Base-by-base conservation (phyloP, 1,140 invertebrate species). In the Paracyclopina nana region DNA sequence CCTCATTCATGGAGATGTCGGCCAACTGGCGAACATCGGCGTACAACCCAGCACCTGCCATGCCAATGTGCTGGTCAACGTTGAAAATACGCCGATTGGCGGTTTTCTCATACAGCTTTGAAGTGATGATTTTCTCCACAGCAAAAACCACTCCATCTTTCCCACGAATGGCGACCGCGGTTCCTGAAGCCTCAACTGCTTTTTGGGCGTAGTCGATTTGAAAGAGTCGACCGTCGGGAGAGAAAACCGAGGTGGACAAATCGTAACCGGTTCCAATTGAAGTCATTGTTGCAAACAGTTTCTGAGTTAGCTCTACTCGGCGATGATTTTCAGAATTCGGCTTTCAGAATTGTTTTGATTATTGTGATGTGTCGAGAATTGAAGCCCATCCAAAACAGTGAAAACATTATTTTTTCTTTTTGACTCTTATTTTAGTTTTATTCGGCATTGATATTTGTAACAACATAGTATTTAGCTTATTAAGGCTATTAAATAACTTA, bases 121-220 rank as follows among this genome's bases (percentile, higher is more conserved):
- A 97, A n/a, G 82, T 81, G 1, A 98, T 77, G 28, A 98, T 70
- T 66, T 99, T 98, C 65, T 99, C 95, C 6, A 96, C 90, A 3
- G 88, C 95, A 63, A 98, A 82, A 6, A 98, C 85, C 18, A 98
- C 79, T 34, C 90, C 86, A 73, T 98, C 88, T 63, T 88, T 96
- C 22, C 91, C 90, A 60, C 84, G 67, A 1, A 99, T 70, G 5
- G n/a, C 41, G 41, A 56, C 42, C 12, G 52, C 52, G 11, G 46
- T 54, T 4, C 92, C 92, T 63, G 90, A 94, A 60, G 94, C 96
- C 71, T 98, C 95, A 2, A 98, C 92, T 12, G 95, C 95, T 70
- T 99, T 99, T 46, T 85, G 80, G 22, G 95, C 95, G 71, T 99
- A 99, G 73, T 99, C 95, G 1, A 99, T 90, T 79, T 97, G 91